Conservation (phyloP, 2,888 invertebrate genomes). For the Xanthorhoe designata region DNA sequence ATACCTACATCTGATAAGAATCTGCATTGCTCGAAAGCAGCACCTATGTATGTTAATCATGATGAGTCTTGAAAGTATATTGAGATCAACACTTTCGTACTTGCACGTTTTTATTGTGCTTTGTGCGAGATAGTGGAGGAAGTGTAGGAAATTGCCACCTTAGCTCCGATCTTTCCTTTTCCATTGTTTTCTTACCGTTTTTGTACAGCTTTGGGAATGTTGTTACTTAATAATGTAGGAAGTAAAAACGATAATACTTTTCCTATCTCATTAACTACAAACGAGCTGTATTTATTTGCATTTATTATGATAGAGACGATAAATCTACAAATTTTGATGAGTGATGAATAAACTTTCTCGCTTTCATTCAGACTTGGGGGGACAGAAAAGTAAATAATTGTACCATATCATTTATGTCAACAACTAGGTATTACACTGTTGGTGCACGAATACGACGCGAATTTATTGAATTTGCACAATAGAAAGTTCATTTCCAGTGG, state of each 20-base stretch:
- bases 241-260: constrained; percentile 7
- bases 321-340: background rate
- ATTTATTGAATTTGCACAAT: constrained; percentile 63
- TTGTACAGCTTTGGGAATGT: constrained; percentile 9
- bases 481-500: constrained; percentile 52
- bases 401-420: constrained; percentile 22
- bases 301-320: background rate
- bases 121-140: constrained; percentile 27
- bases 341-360: constrained; percentile 20
- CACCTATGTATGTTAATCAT: constrained; percentile 22
- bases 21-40: constrained; percentile 32
- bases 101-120: constrained; percentile 32
- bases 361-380: constrained; percentile 11
- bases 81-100: constrained; percentile 35
- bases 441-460: constrained; percentile 46
- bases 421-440: constrained; percentile 30
- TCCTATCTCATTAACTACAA: constrained; percentile 7
- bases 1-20: constrained; percentile 22
- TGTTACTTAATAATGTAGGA: constrained; percentile 21
- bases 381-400: constrained; percentile 28
- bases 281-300: constrained; percentile 1
- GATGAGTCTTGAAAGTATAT: constrained; percentile 35
- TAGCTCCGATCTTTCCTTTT: constrained; percentile 18
- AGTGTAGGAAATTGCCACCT: constrained; percentile 24
- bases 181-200: constrained; percentile 17